Evolutionary conservation across 2,888 invertebrate species (phyloP).

Genomic region (Eucera pruinosa): DNA sequence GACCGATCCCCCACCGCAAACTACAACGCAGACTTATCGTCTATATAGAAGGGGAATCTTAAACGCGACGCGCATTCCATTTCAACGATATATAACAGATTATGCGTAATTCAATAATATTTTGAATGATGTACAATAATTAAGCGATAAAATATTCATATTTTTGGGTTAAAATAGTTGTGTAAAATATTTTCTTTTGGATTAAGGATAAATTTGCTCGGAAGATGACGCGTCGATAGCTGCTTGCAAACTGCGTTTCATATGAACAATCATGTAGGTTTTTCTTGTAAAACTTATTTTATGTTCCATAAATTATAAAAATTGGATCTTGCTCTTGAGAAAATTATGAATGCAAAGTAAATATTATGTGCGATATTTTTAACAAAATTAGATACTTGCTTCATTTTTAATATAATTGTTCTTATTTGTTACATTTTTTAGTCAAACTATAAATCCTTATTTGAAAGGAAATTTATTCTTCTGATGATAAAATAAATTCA

Average conservation of each 20-base stretch:
- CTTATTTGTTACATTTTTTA: no score
- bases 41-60: constrained; percentile 24
- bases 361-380: no score
- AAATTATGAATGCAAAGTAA: no score
- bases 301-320: no score
- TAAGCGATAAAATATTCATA: neutral
- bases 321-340: no score
- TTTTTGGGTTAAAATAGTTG: neutral
- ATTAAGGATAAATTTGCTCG: neutral
- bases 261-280: neutral
- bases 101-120: no score
- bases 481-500: no score
- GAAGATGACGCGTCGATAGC: neutral
- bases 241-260: neutral
- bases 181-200: neutral
- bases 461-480: no score
- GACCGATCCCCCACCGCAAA: constrained; percentile 31
- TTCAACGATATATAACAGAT: neutral
- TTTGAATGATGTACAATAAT: neutral
- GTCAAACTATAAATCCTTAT: no score
- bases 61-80: neutral
- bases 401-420: no score
- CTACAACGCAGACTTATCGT: constrained; percentile 2
- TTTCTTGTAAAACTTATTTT: no score
- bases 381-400: no score